A percentile compares a stretch with the other conserved stretches of the same genome.
phyloP scores from a whole-genome alignment of 2,113 vertebrate species.

The Meles meles region DNA sequence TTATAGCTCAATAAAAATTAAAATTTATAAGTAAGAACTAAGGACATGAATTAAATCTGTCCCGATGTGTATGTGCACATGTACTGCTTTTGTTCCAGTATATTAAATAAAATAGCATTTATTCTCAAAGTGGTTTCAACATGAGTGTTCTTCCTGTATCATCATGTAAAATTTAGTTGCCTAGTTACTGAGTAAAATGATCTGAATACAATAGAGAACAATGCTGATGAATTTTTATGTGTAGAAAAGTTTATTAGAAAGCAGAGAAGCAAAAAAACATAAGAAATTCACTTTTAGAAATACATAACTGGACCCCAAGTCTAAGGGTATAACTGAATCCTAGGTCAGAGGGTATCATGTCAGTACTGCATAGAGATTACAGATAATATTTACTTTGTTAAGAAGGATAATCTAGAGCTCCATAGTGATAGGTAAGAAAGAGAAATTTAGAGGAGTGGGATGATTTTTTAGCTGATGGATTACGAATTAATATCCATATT shows the following conservation, averaged over 20 bases:
- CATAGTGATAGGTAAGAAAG: not conserved
- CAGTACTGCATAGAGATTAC: not conserved
- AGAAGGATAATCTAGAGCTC: not conserved
- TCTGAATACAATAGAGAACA: not conserved
- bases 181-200: not conserved
- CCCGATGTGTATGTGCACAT: not conserved
- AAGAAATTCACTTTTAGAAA: not conserved
- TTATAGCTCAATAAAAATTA: not conserved
- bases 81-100: not conserved
- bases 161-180: not conserved
- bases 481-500: not conserved
- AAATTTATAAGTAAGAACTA: not conserved
- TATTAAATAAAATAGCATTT: not conserved
- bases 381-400: too few species aligned
- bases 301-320: not conserved
- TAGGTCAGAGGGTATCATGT: not conserved
- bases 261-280: not conserved
- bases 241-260: conserved; percentile 55
- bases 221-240: not conserved
- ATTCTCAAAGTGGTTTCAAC: not conserved
- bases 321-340: not conserved
- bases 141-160: not conserved
- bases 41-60: not conserved
- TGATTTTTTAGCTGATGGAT: not conserved
- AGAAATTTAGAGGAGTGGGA: not conserved